phyloP scores from a whole-genome alignment of 2,113 vertebrate genomes.

The Dromiciops gliroides region DNA sequence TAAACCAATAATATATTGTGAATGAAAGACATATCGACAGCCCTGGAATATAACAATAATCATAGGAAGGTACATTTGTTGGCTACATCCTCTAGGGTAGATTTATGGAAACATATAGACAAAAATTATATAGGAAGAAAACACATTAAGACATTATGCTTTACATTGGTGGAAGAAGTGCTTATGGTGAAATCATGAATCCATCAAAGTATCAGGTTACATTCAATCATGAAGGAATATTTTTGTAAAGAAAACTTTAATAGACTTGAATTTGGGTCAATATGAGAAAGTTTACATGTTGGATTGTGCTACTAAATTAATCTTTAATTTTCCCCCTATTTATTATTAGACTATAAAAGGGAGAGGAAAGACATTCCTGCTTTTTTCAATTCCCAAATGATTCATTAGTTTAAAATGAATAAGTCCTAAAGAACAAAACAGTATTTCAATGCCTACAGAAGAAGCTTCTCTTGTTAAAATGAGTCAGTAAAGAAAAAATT shows the following conservation, averaged over 20 bases:
- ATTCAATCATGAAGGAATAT: background rate
- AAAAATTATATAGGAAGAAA: background rate
- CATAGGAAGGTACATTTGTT: background rate
- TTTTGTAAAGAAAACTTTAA: constrained; percentile 44
- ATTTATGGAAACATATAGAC: background rate
- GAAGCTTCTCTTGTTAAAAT: background rate
- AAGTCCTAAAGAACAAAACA: background rate
- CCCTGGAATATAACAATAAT: background rate
- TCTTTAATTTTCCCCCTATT: constrained; percentile 60
- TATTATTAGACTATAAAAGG: constrained; percentile 64
- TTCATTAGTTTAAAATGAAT: constrained; percentile 51
- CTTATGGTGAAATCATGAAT: background rate
- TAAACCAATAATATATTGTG: background rate
- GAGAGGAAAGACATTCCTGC: constrained; percentile 61
- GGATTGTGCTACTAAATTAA: constrained; percentile 58
- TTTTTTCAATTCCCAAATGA: constrained; percentile 42
- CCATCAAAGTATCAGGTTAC: background rate
- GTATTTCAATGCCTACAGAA: background rate
- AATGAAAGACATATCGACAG: background rate
- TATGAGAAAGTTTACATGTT: constrained; percentile 64
- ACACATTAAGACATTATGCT: background rate
- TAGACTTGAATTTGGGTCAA: constrained; percentile 32
- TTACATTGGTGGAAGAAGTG: background rate
- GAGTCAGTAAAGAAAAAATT: background rate
- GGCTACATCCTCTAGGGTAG: background rate